Conservation (phyloP, 2,113 vertebrate species). For the Himantopus leucocephalus region DNA sequence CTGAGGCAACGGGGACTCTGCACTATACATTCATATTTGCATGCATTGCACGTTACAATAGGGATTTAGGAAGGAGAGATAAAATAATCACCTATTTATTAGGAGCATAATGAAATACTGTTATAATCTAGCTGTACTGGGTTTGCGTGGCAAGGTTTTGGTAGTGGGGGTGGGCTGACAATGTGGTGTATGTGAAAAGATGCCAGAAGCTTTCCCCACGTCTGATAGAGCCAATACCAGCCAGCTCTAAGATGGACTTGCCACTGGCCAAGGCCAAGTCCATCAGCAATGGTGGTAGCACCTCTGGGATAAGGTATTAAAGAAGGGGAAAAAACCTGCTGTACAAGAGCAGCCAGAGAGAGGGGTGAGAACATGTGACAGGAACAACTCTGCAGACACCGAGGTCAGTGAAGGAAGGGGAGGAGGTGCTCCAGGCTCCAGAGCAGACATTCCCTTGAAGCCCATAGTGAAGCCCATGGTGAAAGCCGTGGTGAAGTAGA, state of each 20-base stretch:
- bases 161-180: too few species aligned
- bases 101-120: neutral
- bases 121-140: neutral
- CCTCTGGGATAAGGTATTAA: neutral
- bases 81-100: neutral
- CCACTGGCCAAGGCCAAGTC: neutral
- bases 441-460: neutral
- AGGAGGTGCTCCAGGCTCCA: fast-evolving
- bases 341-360: neutral
- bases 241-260: fast-evolving
- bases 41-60: neutral
- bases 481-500: too few species aligned
- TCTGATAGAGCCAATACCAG: fast-evolving
- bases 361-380: neutral
- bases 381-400: neutral
- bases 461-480: fast-evolving
- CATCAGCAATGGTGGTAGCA: fast-evolving
- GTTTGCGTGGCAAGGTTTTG: neutral
- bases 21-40: neutral
- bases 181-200: neutral
- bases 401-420: neutral
- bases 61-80: neutral
- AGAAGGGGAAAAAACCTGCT: neutral
- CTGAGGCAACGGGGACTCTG: neutral
- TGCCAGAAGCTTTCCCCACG: neutral